Evolutionary conservation across 2,113 vertebrate species (phyloP), one percentile per base, ranked within the genome.

Genomic region (Bubo blakistoni): DNA sequence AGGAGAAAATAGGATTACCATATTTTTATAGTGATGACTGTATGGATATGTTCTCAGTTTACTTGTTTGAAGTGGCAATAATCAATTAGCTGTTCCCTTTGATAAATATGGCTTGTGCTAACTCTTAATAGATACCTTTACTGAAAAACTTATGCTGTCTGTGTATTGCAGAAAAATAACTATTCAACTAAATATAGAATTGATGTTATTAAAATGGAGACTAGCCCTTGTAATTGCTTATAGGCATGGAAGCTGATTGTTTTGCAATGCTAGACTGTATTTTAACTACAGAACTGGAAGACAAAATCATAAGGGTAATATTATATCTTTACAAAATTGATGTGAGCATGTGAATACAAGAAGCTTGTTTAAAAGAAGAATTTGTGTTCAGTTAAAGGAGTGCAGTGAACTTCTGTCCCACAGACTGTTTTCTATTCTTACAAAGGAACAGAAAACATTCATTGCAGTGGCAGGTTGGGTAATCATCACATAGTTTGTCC

Each of bases 321-420:
- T 2, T 92, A 81, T 95, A 34, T 84, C 65, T 81, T 76, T 81
- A 32, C 44, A 70, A 47, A 90, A 83, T 67, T 94, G 51, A 57
- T 92, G 70, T 94, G 55, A 79, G 21, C 74, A 11, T 79, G 72
- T 92, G n/a, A 94, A 66, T 91, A 86, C 38, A 91, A 86, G 42
- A 86, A 95, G 29, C 18, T 92, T 95, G n/a, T 97, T 96, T 96
- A 82, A 90, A 96, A 95, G 86, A 93, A 76, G 94, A 96, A 87
- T 92, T 40, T 96, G 40, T 89, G 34, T 96, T 96, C 97, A 97
- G 91, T 97, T 96, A 88, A 91, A 96, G 77, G 38, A 95, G 81
- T 94, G 95, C 98, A 98, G 98, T 98, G 96, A 97, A 98, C 98
- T 97, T 98, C 73, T 97, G 89, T 98, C 98, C 98, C 97, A 97